These are phyloP conservation scores for Cromileptes altivelis DNA, from an alignment of 2,113 vertebrate species.

Conservation along the genomic window DNA sequence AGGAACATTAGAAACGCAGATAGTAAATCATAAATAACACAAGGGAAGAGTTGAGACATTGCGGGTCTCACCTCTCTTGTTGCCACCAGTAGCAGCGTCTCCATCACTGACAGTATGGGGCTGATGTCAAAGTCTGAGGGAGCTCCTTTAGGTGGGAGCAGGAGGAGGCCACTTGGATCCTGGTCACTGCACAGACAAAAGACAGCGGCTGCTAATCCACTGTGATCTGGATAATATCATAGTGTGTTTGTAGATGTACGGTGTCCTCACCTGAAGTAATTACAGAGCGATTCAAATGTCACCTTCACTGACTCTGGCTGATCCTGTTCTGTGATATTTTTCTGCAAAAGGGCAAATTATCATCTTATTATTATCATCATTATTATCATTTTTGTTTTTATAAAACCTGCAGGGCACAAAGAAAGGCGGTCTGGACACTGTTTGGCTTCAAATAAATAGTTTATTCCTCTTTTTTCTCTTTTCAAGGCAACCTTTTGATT, in stretches of 20 bases:
- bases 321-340: slow-evolving; percentile 93
- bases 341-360: slow-evolving; percentile 81
- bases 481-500: too few relatives aligned
- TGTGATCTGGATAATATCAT: neutral
- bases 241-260: neutral
- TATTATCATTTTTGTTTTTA: too few relatives aligned
- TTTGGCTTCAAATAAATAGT: too few relatives aligned
- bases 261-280: slow-evolving; percentile 92
- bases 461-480: too few relatives aligned
- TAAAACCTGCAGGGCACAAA: too few relatives aligned
- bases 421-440: too few relatives aligned
- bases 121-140: slow-evolving; percentile 86
- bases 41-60: neutral
- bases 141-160: slow-evolving; percentile 92
- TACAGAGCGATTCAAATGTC: slow-evolving; percentile 95
- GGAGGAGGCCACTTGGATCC: slow-evolving; percentile 93
- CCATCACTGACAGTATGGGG: slow-evolving; percentile 92
- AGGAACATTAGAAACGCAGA: neutral
- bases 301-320: slow-evolving; percentile 92
- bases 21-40: neutral
- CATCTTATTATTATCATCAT: neutral
- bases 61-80: slow-evolving; percentile 88
- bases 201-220: neutral
- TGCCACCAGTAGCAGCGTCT: slow-evolving; percentile 91
- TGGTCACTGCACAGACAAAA: slow-evolving; percentile 86